Percentiles rank a stretch among this genome's conserved stretches.
phyloP scores from a whole-genome alignment of 2,888 invertebrate species.

The Megalurothrips usitatus region DNA sequence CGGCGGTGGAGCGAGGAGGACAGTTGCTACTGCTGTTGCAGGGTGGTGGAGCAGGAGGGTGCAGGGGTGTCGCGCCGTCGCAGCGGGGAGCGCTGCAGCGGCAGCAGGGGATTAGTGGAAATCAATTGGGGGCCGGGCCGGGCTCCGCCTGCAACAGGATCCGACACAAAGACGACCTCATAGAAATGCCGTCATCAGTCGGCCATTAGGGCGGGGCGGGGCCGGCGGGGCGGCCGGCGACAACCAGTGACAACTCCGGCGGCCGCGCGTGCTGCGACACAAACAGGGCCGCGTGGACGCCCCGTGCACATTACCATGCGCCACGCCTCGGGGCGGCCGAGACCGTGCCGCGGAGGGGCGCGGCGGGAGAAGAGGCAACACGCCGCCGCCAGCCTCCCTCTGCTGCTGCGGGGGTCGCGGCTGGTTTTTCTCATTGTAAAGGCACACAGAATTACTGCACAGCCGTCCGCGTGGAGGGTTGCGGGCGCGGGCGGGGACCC shows the following conservation, averaged over 20 bases:
- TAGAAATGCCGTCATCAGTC: constrained; percentile 11
- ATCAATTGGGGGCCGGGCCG: neutral
- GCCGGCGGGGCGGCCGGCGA: neutral
- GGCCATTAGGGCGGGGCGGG: neutral
- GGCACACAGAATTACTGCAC: no score
- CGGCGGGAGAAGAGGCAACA: no score
- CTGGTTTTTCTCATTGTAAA: no score
- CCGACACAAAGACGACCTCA: neutral
- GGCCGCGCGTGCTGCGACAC: neutral
- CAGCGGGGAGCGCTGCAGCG: neutral
- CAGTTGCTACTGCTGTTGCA: no score
- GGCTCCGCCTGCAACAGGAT: neutral
- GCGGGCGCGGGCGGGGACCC: no score
- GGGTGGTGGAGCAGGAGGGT: neutral
- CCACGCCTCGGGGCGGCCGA: neutral
- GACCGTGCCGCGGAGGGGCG: neutral
- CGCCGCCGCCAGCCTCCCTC: no score
- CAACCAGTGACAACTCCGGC: neutral
- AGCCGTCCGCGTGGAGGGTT: no score
- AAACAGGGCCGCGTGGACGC: neutral
- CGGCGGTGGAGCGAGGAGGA: neutral
- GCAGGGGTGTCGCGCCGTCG: neutral
- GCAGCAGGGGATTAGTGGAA: constrained; percentile 9
- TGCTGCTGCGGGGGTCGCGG: no score
- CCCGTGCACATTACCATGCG: no score